Base-by-base conservation (phyloP, 2,888 invertebrate genomes). In the Ypsolopha sequella region DNA sequence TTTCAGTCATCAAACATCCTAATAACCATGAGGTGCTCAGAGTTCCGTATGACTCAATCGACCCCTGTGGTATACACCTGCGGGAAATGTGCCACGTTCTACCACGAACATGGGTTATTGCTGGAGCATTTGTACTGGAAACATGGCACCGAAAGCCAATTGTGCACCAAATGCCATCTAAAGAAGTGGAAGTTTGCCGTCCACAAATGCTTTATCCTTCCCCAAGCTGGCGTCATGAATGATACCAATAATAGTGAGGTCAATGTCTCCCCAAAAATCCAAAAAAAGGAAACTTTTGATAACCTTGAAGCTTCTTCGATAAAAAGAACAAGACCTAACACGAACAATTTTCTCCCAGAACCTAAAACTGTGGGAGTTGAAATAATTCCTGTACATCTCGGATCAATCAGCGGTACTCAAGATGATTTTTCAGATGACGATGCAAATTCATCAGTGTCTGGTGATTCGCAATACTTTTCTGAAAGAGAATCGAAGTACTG, bases 91-190 rank as follows among this genome's bases (percentile, higher is more conserved):
- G 56, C 59, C 6, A 65, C 73, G 63, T 59, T 62, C 43, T 81
- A 74, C 57, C 58, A 58, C 6, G 66, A 71, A 33, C 80, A 79
- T 56, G 71, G 73, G 52, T 63, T 59, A 35, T 62, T 82, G 38
- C 53, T 81, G 4, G 75, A 73, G 53, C 81, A 82, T 58, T 57
- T 82, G 33, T 81, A 71, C 56, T 80, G 79, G 79, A 64, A 72
- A 6, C 80, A 81, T 53, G 80, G 79, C 6, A 80, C 78, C 0
- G 77, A 80, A 55, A 79, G 77, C 50, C 46, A 55, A 7, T 60
- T 56, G 57, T 82, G 80, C 56, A 61, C 60, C 7, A 53, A 58
- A 44, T 80, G 81, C 34, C 58, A 61, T 0, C 38, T 77, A 39
- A 74, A 66, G 54, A 64, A 64, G 7, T 82, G 80, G 80, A 53